A percentile compares a stretch with the other conserved stretches of the same genome.
These are phyloP conservation scores for Galerucella pusilla DNA, from an alignment of 2,888 invertebrate genomes.

Conservation along the genomic window DNA sequence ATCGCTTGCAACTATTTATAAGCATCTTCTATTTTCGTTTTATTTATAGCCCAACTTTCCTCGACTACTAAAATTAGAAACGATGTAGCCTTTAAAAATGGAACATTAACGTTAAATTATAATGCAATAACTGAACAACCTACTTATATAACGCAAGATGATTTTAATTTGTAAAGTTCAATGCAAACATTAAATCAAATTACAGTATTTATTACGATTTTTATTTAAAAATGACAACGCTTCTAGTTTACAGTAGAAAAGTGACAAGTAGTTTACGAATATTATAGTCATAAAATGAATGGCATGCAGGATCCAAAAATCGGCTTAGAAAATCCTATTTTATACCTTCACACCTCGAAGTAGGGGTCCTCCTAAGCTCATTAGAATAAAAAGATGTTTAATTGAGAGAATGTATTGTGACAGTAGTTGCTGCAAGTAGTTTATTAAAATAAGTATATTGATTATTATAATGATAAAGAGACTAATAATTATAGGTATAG, in stretches of 20 bases:
- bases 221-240: background rate
- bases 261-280: no score
- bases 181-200: background rate
- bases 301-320: no score
- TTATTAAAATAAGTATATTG: no score
- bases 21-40: background rate
- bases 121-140: background rate
- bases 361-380: no score
- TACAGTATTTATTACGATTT: background rate
- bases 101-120: background rate
- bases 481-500: no score
- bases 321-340: no score
- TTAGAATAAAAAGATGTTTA: no score
- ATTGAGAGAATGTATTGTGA: no score
- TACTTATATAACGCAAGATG: background rate
- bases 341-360: no score
- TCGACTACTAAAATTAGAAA: background rate
- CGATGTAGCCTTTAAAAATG: background rate
- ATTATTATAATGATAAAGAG: no score
- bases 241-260: background rate
- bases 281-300: no score
- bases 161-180: background rate
- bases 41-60: constrained; percentile 1
- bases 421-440: no score
- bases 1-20: background rate